Conservation (phyloP, 1,140 invertebrate species). For the Drosophila sucinea region DNA sequence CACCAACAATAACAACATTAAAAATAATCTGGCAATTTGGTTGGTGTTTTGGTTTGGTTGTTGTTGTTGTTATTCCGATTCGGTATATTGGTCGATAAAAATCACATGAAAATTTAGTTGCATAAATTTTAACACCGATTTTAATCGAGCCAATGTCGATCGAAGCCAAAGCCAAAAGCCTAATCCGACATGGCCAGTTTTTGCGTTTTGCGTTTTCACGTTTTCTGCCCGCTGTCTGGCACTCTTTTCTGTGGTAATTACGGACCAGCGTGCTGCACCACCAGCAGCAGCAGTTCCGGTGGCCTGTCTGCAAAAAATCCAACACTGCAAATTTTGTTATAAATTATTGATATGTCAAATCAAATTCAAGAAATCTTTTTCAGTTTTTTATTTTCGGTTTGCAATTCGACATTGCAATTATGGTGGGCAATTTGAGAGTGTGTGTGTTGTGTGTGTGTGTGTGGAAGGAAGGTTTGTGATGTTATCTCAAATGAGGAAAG, state of each 20-base stretch:
- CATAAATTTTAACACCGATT: slow-evolving; percentile 82
- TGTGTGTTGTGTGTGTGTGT: too few relatives aligned
- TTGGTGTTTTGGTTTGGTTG: slow-evolving; percentile 31
- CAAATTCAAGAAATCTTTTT: slow-evolving; percentile 52
- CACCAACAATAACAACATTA: slow-evolving; percentile 31
- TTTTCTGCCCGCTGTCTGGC: background rate
- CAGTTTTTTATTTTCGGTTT: slow-evolving; percentile 40
- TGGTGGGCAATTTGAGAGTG: slow-evolving; percentile 42
- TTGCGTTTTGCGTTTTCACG: slow-evolving; percentile 44
- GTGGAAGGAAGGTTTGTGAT: background rate
- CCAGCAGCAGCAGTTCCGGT: slow-evolving; percentile 72
- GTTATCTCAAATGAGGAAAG: background rate
- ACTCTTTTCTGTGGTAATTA: slow-evolving; percentile 61
- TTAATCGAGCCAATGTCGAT: slow-evolving; percentile 69
- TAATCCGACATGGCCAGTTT: slow-evolving; percentile 23
- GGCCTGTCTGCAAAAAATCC: slow-evolving; percentile 11
- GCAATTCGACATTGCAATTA: slow-evolving; percentile 57
- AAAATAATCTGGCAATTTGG: slow-evolving; percentile 40
- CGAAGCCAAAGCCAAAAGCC: slow-evolving; percentile 12
- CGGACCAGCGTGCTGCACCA: slow-evolving; percentile 53
- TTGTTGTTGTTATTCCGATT: slow-evolving; percentile 29
- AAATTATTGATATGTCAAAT: slow-evolving; percentile 79
- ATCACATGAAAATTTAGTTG: slow-evolving; percentile 73
- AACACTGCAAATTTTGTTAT: slow-evolving; percentile 60
- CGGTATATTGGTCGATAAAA: slow-evolving; percentile 50